phyloP scores from a whole-genome alignment of 1,140 invertebrate species.

The Drosophila ananassae region DNA sequence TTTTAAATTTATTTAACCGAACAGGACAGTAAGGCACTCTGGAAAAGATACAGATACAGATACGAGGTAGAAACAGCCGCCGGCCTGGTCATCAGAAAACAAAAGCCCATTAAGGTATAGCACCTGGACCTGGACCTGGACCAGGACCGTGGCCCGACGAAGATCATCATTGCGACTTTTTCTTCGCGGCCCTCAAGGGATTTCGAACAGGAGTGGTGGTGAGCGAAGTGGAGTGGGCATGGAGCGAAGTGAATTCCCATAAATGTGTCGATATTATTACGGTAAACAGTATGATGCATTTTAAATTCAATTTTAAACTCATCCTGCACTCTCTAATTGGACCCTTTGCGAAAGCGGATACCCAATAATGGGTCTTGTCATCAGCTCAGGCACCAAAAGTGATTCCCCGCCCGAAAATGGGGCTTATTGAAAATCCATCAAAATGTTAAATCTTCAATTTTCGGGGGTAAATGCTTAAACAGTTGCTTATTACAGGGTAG shows the following conservation, averaged over 20 bases:
- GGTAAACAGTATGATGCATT: constrained; percentile 79
- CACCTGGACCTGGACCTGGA: constrained; percentile 54
- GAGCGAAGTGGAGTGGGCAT: no score
- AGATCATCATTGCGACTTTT: constrained; percentile 38
- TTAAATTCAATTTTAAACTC: constrained; percentile 79
- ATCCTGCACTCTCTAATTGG: constrained; percentile 69
- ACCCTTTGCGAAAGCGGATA: constrained; percentile 51
- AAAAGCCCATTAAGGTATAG: constrained; percentile 77
- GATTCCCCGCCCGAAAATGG: constrained; percentile 42
- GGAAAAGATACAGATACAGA: constrained; percentile 13
- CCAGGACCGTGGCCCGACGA: background rate
- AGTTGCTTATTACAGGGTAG: constrained; percentile 49
- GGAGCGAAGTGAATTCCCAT: constrained; percentile 40
- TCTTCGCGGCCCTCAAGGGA: constrained; percentile 8
- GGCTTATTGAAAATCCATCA: constrained; percentile 73
- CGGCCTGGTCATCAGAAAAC: constrained; percentile 48
- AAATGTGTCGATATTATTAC: constrained; percentile 82
- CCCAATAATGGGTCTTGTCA: constrained; percentile 50
- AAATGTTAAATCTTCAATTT: constrained; percentile 31
- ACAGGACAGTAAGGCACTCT: constrained; percentile 3
- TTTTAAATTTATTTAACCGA: constrained; percentile 66
- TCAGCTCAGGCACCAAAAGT: constrained; percentile 25
- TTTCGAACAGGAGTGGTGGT: background rate
- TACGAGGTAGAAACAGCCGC: constrained; percentile 21
- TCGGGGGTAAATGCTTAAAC: constrained; percentile 61